Evolutionary conservation across 2,797 vertebrate genomes (phyloP), one percentile per base, ranked within the genome.

Genomic region (Scomberomorus guttatus): DNA sequence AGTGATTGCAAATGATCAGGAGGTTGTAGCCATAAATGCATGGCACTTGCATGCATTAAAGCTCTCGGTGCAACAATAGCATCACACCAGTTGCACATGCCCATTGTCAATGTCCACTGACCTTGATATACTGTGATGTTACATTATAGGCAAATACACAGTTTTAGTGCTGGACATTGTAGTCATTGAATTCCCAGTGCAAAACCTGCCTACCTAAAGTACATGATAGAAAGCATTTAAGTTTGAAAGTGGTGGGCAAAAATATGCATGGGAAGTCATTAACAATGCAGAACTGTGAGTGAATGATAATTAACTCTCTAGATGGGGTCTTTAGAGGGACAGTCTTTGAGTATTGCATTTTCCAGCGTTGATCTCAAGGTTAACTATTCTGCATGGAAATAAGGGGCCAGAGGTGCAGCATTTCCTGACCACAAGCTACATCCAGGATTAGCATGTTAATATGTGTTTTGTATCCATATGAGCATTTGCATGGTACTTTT

Each of bases 311-410:
- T 89, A 91, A 83, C 83, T 90, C 77, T 81, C 54, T 61, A 57
- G 81, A 88, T 77, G 67, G 70, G 79, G 70, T 84, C 72, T 85
- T 88, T 75, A 60, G 69, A 82, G 76, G 79, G 65, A 80, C 80
- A 59, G 59, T 75, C 83, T 89, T 91, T 88, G 82, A 91, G 80
- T 63, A 89, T 72, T 84, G 68, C 69, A 72, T 88, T 89, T 90
- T 81, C 66, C 77, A 90, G 64, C n/a, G 67, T 58, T 86, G 81
- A 91, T 82, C 82, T 87, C 71, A 70, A 85, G 83, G 88, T 91
- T 89, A 89, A 92, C 80, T 87, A 84, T 76, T 90, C 79, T 82
- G 78, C 66, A 89, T 90, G 76, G 82, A 89, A 92, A 91, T 88
- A 80, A 66, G 72, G 75, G 82, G 84, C 69, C 73, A 81, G 60